A percentile compares a stretch with the other conserved stretches of the same genome.
Evolutionary conservation across 2,797 vertebrate species (phyloP).

Genomic region (Sebastes elongatus): DNA sequence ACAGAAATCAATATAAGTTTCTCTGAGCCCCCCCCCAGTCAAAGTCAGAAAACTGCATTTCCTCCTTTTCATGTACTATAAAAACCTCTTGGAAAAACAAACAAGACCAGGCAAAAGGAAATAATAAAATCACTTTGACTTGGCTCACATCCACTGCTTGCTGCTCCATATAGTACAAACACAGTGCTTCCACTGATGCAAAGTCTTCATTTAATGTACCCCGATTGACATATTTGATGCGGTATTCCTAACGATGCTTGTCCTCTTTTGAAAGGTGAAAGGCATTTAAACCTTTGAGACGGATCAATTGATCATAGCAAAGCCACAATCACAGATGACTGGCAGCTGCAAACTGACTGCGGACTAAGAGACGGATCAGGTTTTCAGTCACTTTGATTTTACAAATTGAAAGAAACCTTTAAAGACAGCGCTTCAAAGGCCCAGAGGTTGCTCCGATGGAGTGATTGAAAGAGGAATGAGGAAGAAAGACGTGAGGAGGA

Average conservation of each 20-base stretch:
- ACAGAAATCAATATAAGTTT: slow-evolving; percentile 77
- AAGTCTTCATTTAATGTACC: slow-evolving; percentile 10
- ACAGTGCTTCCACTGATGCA: neutral
- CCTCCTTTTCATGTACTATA: slow-evolving; percentile 48
- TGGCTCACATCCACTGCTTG: slow-evolving; percentile 1
- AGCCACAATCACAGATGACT: slow-evolving; percentile 66
- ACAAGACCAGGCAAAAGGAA: slow-evolving; percentile 39
- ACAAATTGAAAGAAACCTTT: slow-evolving; percentile 77
- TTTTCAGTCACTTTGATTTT: slow-evolving; percentile 75
- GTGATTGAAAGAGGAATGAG: slow-evolving; percentile 42
- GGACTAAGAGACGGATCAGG: slow-evolving; percentile 53
- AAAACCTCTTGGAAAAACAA: slow-evolving; percentile 53
- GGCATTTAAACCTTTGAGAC: slow-evolving; percentile 59
- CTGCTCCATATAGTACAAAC: neutral
- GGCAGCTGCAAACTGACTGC: slow-evolving; percentile 69
- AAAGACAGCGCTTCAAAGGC: slow-evolving; percentile 70
- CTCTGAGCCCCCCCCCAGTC: slow-evolving; percentile 44
- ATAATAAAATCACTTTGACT: slow-evolving; percentile 41
- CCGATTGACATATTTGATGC: slow-evolving; percentile 18
- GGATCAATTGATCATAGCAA: slow-evolving; percentile 65
- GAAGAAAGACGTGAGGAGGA: slow-evolving; percentile 27
- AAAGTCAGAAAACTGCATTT: slow-evolving; percentile 70
- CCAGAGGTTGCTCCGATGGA: slow-evolving; percentile 45
- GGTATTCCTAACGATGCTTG: slow-evolving; percentile 14
- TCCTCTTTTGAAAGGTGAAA: slow-evolving; percentile 47